Percentiles rank a stretch among this genome's conserved stretches.
Evolutionary conservation across 2,888 invertebrate genomes (phyloP).

Genomic region (Molorchus minor): DNA sequence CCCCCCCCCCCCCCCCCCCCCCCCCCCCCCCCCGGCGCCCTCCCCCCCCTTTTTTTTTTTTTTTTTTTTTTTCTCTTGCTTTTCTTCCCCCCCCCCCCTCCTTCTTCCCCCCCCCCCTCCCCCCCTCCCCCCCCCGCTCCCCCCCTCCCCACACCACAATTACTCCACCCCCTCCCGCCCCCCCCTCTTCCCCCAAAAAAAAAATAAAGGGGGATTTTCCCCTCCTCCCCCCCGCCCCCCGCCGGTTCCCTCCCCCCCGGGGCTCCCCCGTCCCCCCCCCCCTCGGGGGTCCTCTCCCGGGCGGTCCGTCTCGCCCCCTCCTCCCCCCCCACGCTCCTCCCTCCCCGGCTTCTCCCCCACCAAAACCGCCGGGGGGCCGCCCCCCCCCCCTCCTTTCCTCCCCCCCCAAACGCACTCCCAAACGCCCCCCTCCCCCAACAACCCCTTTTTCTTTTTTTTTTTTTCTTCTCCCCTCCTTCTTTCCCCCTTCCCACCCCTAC

Average conservation of each 20-base stretch:
- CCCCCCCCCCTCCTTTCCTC: too few species aligned
- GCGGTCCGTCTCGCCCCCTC: not conserved
- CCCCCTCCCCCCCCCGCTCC: not conserved
- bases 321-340: not conserved
- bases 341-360: not conserved
- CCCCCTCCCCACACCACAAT: not conserved
- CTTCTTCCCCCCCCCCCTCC: not conserved
- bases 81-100: not conserved
- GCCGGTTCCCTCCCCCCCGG: not conserved
- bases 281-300: not conserved
- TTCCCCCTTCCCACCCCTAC: not conserved
- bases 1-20: too few species aligned
- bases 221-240: not conserved
- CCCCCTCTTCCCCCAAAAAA: not conserved
- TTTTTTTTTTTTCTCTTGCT: not conserved
- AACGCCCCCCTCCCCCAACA: too few species aligned
- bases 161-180: not conserved
- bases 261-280: conserved; percentile 1
- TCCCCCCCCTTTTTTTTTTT: not conserved
- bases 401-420: too few species aligned
- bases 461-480: not conserved
- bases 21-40: not conserved
- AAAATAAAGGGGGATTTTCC: too few species aligned
- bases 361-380: too few species aligned
- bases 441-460: not conserved